Evolutionary conservation across 2,888 invertebrate species (phyloP), one percentile per base, ranked within the genome.

Genomic region (Platycnemis pennipes): DNA sequence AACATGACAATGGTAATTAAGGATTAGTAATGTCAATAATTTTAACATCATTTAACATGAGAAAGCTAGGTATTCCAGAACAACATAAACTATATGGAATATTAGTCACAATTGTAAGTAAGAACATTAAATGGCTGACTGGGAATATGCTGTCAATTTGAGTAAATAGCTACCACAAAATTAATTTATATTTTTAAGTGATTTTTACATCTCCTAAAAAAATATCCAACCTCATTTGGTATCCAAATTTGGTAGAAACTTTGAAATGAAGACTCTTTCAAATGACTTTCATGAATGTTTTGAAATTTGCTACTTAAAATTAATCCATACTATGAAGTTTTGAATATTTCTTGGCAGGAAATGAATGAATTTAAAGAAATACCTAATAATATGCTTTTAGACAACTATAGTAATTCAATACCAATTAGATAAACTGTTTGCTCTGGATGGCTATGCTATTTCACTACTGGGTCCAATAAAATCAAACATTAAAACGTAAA

Each of bases 101-200:
- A 87, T 87, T 87, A 87, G 87, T 87, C 26, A 87, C 44, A 45
- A 87, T 19, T 87, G 37, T 87, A 45, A 87, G 22, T 0, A 87
- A 44, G 7, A n/a, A 45, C 3, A 22, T 87, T 87, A 26, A 87
- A 63, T 63, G 22, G 37, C 5, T 87, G 11, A 22, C 19, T 22
- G 4, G 26, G 4, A 42, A 26, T 1, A 22, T 22, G n/a, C 37
- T 31, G 44, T 4, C 22, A 63, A 44, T 37, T 22, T 37, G 26
- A 22, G 37, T 26, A n/a, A 44, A 31, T n/a, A 22, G 37, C 45
- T 45, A 26, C 2, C 22, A 45, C 31, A n/a, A 26, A 3, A 44
- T 26, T 63, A 26, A 5, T 45, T 45, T 26, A 45, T 87, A 22
- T 0, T 3, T 26, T 87, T 19, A 8, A 8, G 26, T 1, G 22